A percentile compares a stretch with the other conserved stretches of the same genome.
These are phyloP conservation scores for Cryptoprocta ferox DNA, from an alignment of 2,797 vertebrate genomes.

Conservation along the genomic window DNA sequence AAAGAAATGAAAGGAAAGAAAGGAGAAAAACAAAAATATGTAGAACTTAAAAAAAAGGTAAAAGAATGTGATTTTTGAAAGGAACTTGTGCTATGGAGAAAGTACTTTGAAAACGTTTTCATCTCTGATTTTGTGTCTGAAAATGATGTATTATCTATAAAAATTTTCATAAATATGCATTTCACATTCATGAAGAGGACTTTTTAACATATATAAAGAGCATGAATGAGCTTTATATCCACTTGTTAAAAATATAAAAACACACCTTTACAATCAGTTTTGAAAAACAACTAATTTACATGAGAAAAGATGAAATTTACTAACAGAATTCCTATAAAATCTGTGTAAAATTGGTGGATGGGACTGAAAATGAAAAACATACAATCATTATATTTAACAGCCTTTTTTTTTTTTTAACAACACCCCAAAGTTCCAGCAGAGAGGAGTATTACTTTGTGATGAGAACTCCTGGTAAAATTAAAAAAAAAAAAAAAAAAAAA, in stretches of 20 bases:
- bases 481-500: no score
- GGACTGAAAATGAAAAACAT: background rate
- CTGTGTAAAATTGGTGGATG: background rate
- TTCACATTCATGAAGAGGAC: background rate
- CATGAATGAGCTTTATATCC: background rate
- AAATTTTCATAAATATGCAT: background rate
- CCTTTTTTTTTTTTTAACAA: background rate
- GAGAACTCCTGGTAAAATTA: background rate
- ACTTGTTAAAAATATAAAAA: constrained; percentile 1
- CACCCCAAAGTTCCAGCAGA: background rate
- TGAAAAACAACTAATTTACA: background rate
- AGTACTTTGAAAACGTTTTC: background rate
- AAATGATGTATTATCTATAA: background rate
- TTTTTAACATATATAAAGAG: background rate
- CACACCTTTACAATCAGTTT: background rate
- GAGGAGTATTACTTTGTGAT: background rate
- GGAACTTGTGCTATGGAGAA: background rate
- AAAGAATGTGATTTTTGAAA: background rate
- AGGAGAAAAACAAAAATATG: background rate
- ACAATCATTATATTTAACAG: background rate
- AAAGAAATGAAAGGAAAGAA: background rate
- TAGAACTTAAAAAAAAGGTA: background rate
- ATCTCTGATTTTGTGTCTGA: background rate
- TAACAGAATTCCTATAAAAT: background rate
- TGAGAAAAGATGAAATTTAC: background rate